Evolutionary conservation across 2,797 vertebrate species (phyloP).

Genomic region (Enteromius argenteus): DNA sequence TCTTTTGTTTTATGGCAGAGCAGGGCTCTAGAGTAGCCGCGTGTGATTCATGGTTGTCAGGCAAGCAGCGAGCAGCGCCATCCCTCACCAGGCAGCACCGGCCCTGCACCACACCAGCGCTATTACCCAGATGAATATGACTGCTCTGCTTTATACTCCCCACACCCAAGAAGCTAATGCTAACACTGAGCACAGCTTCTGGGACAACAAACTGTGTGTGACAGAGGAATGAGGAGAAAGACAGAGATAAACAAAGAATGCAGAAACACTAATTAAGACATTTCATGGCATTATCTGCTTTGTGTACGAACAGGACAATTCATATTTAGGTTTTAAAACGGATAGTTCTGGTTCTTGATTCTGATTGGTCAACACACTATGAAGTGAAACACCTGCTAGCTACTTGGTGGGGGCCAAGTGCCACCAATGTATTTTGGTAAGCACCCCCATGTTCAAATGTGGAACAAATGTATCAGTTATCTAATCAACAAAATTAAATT

Average conservation of each 20-base stretch:
- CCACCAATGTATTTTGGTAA: neutral
- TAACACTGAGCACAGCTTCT: slow-evolving; percentile 58
- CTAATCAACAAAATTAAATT: neutral
- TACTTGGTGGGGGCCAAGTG: neutral
- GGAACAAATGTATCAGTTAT: neutral
- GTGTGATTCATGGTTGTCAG: slow-evolving; percentile 98
- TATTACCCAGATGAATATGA: slow-evolving; percentile 99
- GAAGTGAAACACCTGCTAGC: neutral
- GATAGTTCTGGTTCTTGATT: neutral
- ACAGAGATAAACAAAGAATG: slow-evolving; percentile 59
- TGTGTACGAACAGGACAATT: neutral
- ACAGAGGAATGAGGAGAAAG: slow-evolving; percentile 51
- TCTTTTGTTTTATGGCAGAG: slow-evolving; percentile 99
- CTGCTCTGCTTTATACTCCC: slow-evolving; percentile 89
- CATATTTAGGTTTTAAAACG: neutral
- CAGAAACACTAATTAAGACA: slow-evolving; percentile 61
- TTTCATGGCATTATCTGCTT: neutral
- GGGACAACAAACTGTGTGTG: slow-evolving; percentile 15
- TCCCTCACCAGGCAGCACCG: slow-evolving; percentile 94
- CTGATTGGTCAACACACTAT: neutral
- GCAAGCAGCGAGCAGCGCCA: slow-evolving; percentile 93
- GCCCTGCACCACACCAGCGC: slow-evolving; percentile 94
- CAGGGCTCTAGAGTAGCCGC: slow-evolving; percentile 91
- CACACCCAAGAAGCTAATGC: slow-evolving; percentile 52
- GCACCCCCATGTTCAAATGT: neutral